These are phyloP conservation scores for Oxycera nigricornis DNA, from an alignment of 2,888 invertebrate genomes.

Conservation along the genomic window DNA sequence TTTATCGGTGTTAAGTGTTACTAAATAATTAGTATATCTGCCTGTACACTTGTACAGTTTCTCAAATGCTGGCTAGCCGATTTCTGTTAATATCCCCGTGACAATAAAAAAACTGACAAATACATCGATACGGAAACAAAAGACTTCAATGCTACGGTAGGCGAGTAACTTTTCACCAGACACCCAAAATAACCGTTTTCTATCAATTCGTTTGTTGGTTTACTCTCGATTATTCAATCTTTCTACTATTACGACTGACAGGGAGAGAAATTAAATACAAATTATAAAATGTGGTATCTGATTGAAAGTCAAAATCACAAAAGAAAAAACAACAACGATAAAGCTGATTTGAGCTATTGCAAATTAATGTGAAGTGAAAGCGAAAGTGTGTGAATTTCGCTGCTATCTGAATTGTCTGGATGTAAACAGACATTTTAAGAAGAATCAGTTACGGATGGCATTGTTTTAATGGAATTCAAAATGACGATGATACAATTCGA, in stretches of 20 bases:
- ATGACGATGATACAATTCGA: too few relatives aligned
- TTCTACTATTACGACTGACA: background rate
- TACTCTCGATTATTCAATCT: background rate
- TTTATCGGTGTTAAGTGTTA: too few relatives aligned
- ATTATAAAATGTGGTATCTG: background rate
- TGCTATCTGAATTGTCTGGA: too few relatives aligned
- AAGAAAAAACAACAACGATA: background rate
- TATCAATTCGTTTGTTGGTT: too few relatives aligned
- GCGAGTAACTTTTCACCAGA: background rate
- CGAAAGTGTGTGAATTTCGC: background rate
- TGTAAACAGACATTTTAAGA: too few relatives aligned
- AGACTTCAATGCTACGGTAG: background rate
- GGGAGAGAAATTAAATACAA: background rate
- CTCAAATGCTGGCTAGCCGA: background rate
- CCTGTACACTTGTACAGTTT: too few relatives aligned
- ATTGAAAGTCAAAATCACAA: background rate
- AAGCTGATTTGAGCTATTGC: background rate
- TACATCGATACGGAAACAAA: background rate
- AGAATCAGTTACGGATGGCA: too few relatives aligned
- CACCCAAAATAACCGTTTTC: too few relatives aligned
- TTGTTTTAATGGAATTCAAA: too few relatives aligned
- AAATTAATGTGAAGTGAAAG: background rate
- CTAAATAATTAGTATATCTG: too few relatives aligned
- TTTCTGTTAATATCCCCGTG: background rate
- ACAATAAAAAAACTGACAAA: background rate